Conservation (phyloP, 2,797 vertebrate genomes). For the Microctenopoma lineatum region DNA sequence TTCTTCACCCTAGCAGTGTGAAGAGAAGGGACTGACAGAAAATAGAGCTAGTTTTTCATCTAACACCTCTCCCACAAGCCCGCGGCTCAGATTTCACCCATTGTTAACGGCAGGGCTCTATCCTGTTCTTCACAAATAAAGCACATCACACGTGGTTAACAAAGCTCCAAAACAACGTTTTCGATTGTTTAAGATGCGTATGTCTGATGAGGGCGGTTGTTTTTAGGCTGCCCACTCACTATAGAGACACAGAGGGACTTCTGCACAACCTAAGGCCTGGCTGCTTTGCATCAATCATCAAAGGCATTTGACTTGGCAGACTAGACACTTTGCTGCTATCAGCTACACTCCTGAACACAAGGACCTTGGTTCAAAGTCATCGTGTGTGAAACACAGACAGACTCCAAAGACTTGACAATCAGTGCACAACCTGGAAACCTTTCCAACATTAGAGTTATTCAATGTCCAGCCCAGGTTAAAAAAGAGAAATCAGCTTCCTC, state of each 20-base stretch:
- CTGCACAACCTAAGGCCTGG: slow-evolving; percentile 53
- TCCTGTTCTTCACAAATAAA: slow-evolving; percentile 67
- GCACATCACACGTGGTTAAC: slow-evolving; percentile 61
- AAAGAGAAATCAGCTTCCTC: neutral
- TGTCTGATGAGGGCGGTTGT: slow-evolving; percentile 69
- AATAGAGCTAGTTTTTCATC: slow-evolving; percentile 40
- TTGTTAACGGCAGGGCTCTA: slow-evolving; percentile 63
- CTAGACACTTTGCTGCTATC: slow-evolving; percentile 57
- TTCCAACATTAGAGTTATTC: slow-evolving; percentile 5
- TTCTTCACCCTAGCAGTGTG: slow-evolving; percentile 20
- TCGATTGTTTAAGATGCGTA: slow-evolving; percentile 73
- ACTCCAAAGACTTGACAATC: slow-evolving; percentile 31
- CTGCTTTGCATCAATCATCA: slow-evolving; percentile 78
- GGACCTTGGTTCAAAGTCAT: slow-evolving; percentile 38
- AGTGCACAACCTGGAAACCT: slow-evolving; percentile 16
- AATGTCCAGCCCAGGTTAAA: neutral
- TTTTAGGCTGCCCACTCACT: slow-evolving; percentile 76
- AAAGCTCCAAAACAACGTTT: slow-evolving; percentile 69
- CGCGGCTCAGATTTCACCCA: slow-evolving; percentile 58
- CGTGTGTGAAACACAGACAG: slow-evolving; percentile 31
- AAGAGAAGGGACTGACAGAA: slow-evolving; percentile 42
- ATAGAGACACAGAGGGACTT: slow-evolving; percentile 60
- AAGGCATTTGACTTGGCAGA: slow-evolving; percentile 69
- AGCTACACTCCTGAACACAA: slow-evolving; percentile 57
- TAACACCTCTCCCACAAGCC: slow-evolving; percentile 48